These are phyloP conservation scores for Corythornis vintsioides DNA, from an alignment of 2,113 vertebrate genomes.

Conservation along the genomic window DNA sequence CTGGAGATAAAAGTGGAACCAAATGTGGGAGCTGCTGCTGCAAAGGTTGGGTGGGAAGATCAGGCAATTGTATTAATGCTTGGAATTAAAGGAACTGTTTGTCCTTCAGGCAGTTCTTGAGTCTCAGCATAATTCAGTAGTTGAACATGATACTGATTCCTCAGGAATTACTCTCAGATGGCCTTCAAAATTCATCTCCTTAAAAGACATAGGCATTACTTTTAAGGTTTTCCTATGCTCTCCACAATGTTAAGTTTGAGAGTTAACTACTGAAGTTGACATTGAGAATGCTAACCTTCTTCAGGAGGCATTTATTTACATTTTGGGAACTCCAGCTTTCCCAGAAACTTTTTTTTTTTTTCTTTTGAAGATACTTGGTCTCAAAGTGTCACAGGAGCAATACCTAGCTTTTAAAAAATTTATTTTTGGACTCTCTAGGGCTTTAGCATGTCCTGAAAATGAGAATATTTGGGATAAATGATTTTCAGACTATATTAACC, in stretches of 20 bases:
- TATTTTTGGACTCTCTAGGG: conserved; percentile 58
- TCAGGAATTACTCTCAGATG: background rate
- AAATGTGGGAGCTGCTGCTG: background rate
- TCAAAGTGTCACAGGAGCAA: conserved; percentile 18
- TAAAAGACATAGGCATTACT: background rate
- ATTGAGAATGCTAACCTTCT: background rate
- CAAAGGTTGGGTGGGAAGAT: background rate
- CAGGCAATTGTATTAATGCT: background rate
- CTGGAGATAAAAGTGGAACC: background rate
- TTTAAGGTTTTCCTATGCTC: background rate
- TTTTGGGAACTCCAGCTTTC: background rate
- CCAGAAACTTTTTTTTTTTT: background rate
- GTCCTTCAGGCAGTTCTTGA: background rate
- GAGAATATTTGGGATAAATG: conserved; percentile 51
- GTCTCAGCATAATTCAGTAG: background rate
- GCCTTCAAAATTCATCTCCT: background rate
- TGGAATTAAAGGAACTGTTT: background rate
- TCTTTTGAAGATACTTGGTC: background rate
- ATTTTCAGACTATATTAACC: conserved; percentile 72
- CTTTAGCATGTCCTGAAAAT: conserved; percentile 59
- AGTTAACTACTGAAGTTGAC: background rate
- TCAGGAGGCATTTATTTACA: background rate
- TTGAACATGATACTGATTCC: background rate
- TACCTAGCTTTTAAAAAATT: background rate
- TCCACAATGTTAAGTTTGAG: background rate